Conservation (phyloP, 64 coral and sea anemone genomes). For the Pachyseris speciosa region DNA sequence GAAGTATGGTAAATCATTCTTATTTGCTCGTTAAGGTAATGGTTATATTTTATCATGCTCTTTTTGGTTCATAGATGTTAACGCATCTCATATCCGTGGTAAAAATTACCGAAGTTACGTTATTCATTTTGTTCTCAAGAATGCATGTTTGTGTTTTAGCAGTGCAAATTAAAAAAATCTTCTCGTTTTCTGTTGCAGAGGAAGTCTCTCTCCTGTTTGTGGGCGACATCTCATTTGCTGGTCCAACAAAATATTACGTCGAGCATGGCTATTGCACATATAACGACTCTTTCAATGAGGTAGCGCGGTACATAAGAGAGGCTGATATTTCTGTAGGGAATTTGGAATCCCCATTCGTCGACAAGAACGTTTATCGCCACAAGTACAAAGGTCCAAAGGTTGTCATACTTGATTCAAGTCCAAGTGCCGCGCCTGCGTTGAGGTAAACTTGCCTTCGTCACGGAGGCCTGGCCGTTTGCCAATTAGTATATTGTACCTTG, state of each 20-base stretch:
- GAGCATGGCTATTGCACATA: constrained; percentile 52
- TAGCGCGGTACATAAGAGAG: constrained; percentile 52
- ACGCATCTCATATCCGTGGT: too few species aligned
- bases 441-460: background rate
- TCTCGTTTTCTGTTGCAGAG: background rate
- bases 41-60: too few species aligned
- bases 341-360: constrained; percentile 76
- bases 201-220: constrained; percentile 63
- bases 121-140: too few species aligned
- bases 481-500: too few species aligned
- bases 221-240: constrained; percentile 76
- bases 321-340: constrained; percentile 85
- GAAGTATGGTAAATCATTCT: too few species aligned
- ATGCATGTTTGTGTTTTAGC: too few species aligned
- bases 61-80: too few species aligned
- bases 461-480: background rate
- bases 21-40: too few species aligned
- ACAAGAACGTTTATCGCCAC: background rate
- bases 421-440: background rate
- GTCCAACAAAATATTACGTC: constrained; percentile 63
- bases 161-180: background rate
- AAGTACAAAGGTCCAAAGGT: background rate
- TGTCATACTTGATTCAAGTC: background rate
- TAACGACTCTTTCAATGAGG: constrained; percentile 68
- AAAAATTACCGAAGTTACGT: too few species aligned